Evolutionary conservation across 2,797 vertebrate genomes (phyloP), one percentile per base, ranked within the genome.

Genomic region (Taeniopygia guttata): DNA sequence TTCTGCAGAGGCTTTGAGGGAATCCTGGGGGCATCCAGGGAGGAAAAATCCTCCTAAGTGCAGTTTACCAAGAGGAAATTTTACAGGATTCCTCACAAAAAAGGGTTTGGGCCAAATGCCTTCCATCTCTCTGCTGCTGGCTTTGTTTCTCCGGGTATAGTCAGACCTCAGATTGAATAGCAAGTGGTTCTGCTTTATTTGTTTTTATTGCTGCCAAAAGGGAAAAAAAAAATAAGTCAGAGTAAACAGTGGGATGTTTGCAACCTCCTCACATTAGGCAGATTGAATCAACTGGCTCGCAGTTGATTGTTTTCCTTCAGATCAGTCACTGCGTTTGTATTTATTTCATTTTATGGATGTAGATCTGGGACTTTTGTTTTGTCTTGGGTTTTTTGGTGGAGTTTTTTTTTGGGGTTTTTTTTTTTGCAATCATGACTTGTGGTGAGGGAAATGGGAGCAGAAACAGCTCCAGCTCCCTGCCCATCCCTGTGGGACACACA

Each of bases 171-270:
- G 16, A 64, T 1, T 70, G 89, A 94, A 66, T 52, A 89, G 76
- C 16, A 7, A 93, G 54, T 10, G 69, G 43, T 56, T 94, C 87
- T 76, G 91, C 45, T 4, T 88, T 93, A 45, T 93, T 95, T 93
- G 94, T 79, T 96, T 91, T 94, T 84, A 45, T 79, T 92, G 87
- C 91, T 94, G 92, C 94, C 91, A 94, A 95, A 83, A 89, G 51
- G 69, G 4, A 2, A 38, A 64, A 43, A 66, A 63, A 49, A 82
- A 68, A 69, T 49, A 79, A 68, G 29, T 52, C n/a, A 89, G 88
- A 76, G 89, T 84, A 94, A 96, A 96, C 91, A 95, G 83, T 83
- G 90, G 86, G 94, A 94, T 96, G 94, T 96, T 97, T 96, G 96
- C 93, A 96, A 58, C 95, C 94, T 90, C 22, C 93, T 55, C 89